Base-by-base conservation (phyloP, 2,113 vertebrate genomes). In the Cryptomyrus ogoouensis region DNA sequence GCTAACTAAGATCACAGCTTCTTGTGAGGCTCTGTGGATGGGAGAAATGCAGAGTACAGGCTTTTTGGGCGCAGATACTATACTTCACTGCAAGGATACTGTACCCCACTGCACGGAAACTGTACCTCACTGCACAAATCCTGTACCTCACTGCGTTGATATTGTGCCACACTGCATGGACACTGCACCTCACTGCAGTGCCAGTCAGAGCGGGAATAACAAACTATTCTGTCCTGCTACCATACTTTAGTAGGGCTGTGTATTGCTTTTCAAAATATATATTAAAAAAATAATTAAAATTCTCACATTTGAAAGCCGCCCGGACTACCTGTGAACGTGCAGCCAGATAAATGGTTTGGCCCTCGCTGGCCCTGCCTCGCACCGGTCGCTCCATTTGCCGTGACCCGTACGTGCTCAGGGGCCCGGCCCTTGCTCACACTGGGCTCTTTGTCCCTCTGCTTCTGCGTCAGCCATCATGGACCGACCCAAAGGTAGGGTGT, bases 401-500 rank as follows among this genome's bases (percentile, higher is more conserved):
- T 94, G 95, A 95, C 95, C 96, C 94, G 46, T 94, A 94, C 94
- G 93, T 90, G 86, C 92, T 93, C 90, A 42, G 93, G 94, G 52
- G 85, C 31, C 27, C 0, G 17, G 44, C 44, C 62, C 19, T n/a
- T 46, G 7, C 93, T 50, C 92, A 95, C 95, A 95, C 95, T 93
- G 92, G 91, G 42, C 92, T 93, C 93, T 91, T 96, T 92, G 92
- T 95, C 92, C 91, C 90, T 93, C 92, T 93, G 92, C 89, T 92
- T 93, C 92, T 90, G 93, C 92, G 92, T 92, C 56, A 27, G 35
- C 87, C 56, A 46, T 88, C 46, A 62, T 13, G 56, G 87, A 88
- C 21, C 21, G 35, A 56, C 39, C 87, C 87, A 62, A 88, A 50
- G 87, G 35, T 9, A 50, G 56, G 35, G 39, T 10, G 4, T 39